Evolutionary conservation across 2,113 vertebrate genomes (phyloP).

Genomic region (Edolisoma coerulescens): DNA sequence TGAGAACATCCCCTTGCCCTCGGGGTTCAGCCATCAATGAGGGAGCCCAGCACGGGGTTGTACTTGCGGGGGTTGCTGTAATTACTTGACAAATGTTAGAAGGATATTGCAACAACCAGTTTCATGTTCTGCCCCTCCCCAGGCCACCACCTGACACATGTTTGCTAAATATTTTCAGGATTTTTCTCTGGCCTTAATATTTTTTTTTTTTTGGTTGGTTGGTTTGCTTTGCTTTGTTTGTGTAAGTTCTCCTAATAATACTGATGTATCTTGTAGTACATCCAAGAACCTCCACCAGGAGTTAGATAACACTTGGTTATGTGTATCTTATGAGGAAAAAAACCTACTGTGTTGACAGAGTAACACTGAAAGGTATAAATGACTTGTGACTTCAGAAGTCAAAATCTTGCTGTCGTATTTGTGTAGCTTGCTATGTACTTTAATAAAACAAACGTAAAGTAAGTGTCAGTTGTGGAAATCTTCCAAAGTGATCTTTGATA

Average conservation of each 20-base stretch:
- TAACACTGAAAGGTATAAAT: not conserved
- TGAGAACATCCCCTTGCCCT: not conserved
- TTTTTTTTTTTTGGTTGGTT: no score
- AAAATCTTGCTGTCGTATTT: not conserved
- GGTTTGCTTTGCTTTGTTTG: not conserved
- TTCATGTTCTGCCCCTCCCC: not conserved
- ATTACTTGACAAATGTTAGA: not conserved
- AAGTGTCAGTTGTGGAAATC: not conserved
- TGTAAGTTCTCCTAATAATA: not conserved
- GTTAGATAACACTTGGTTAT: not conserved
- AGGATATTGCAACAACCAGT: not conserved
- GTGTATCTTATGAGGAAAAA: not conserved
- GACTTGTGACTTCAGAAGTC: not conserved
- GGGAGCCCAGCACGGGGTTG: accelerated
- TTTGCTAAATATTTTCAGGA: not conserved
- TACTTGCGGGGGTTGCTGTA: not conserved
- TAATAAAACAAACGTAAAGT: not conserved
- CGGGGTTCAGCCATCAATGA: not conserved
- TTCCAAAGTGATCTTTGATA: not conserved
- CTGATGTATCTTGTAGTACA: not conserved
- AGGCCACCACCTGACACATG: not conserved
- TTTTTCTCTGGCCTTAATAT: not conserved
- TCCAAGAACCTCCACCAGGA: not conserved
- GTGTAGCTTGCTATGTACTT: not conserved
- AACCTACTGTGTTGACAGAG: not conserved